Evolutionary conservation across 2,888 invertebrate species (phyloP).

Genomic region (Drosophila bunnanda): DNA sequence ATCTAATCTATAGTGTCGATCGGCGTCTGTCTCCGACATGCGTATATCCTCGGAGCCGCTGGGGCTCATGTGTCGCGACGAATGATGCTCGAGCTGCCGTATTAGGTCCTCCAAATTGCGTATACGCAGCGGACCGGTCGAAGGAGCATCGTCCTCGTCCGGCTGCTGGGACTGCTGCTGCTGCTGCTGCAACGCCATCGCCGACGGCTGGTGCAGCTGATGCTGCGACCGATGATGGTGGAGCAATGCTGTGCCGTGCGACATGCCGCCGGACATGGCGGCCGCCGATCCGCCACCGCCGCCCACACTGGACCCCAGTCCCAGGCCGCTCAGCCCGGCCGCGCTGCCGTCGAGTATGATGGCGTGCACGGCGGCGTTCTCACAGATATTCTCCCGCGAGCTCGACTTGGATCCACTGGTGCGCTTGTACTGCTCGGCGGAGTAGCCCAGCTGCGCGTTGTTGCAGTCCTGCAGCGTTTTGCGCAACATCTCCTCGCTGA

Average conservation of each 20-base stretch:
- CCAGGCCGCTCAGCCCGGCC: conserved; percentile 57
- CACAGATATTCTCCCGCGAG: conserved; percentile 91
- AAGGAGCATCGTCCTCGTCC: conserved; percentile 90
- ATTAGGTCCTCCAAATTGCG: conserved; percentile 96
- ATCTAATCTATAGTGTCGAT: conserved; percentile 94
- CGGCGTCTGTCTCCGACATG: conserved; percentile 94
- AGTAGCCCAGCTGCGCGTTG: conserved; percentile 85
- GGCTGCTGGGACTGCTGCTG: conserved; percentile 86
- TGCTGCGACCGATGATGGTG: conserved; percentile 82
- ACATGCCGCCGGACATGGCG: conserved; percentile 52
- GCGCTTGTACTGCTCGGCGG: conserved; percentile 87
- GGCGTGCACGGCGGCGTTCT: conserved; percentile 86
- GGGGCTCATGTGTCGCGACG: conserved; percentile 94
- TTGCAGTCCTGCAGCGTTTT: conserved; percentile 88
- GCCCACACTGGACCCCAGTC: conserved; percentile 77
- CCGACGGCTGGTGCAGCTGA: conserved; percentile 83
- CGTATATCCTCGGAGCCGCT: conserved; percentile 95
- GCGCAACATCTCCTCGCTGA: conserved; percentile 89
- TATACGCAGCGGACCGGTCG: conserved; percentile 94
- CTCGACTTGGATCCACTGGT: conserved; percentile 85
- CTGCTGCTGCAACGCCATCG: conserved; percentile 84
- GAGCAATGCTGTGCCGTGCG: conserved; percentile 83
- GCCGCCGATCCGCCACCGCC: conserved; percentile 43
- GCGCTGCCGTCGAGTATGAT: conserved; percentile 84
- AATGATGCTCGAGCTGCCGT: conserved; percentile 94